Evolutionary conservation across 2,888 invertebrate genomes (phyloP), one percentile per base, ranked within the genome.

Genomic region (Ariolimax columbianus): DNA sequence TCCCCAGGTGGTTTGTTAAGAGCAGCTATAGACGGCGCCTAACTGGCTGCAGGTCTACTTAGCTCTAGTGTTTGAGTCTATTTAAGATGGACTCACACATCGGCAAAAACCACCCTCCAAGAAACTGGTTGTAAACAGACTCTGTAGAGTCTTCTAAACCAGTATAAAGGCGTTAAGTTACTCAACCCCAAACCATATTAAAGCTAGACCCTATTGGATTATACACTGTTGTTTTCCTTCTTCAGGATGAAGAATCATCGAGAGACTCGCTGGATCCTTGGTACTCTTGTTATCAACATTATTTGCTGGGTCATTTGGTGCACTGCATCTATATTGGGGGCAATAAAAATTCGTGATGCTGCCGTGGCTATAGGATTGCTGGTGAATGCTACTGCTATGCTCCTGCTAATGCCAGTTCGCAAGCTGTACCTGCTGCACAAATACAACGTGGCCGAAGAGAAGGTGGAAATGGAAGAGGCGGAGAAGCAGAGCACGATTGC

Each of bases 241-340:
- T 75, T 19, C 82, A 87, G 88, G 47, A 91, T 91, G 33, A 94
- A 93, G 87, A 94, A 93, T 88, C 92, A 93, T 85, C 90, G 91
- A 23, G 95, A 95, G 86, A 91, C 93, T 9, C 90, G 94, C 63
- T 94, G 94, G 94, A 93, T 94, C 70, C 89, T 94, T 66, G 92
- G 93, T n/a, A 93, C 94, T 66, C 91, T 93, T 30, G 88, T 92
- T 3, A 88, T 94, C 79, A 92, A 92, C 38, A 91, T 93, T 19
- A 91, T 93, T 23, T 89, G 91, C 43, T 94, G 94, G 94, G 88
- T 94, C 72, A 90, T 93, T 19, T 94, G 94, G 94, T 93, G 94
- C 38, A 86, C 94, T 1, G 92, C 94, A 11, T 91, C 94, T 6
- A 91, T 91, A 0, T 89, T 92, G 66, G 91, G 93, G 1, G 92